Evolutionary conservation across 2,888 invertebrate species (phyloP).

Genomic region (Stratiomys singularior): DNA sequence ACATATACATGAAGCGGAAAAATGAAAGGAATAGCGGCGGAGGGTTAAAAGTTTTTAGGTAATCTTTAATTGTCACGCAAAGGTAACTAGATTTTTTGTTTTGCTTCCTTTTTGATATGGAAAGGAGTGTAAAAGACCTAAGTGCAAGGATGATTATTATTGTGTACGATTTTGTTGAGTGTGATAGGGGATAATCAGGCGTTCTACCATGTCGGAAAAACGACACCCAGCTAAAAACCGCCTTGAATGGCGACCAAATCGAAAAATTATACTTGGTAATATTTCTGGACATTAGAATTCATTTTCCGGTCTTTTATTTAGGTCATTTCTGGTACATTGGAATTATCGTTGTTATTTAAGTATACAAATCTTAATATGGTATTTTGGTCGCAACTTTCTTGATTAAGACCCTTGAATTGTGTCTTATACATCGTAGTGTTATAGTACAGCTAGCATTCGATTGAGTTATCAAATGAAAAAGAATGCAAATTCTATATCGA

Average conservation of each 20-base stretch:
- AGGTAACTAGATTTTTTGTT: conserved; percentile 41
- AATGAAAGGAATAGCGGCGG: not conserved
- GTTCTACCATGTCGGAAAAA: too few species aligned
- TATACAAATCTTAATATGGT: not conserved
- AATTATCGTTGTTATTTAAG: not conserved
- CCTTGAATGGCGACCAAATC: not conserved
- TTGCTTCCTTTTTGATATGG: not conserved
- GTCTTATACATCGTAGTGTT: too few species aligned
- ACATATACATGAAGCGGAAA: conserved; percentile 8
- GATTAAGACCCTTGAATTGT: not conserved
- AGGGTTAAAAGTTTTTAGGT: conserved; percentile 25
- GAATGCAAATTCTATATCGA: too few species aligned
- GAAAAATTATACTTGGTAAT: not conserved
- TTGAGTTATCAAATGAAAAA: too few species aligned
- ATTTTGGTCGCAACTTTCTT: not conserved
- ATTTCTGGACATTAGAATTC: not conserved
- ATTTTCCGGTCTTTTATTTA: not conserved
- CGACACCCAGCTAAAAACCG: too few species aligned
- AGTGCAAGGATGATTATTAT: too few species aligned
- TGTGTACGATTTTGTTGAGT: not conserved
- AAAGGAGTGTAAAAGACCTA: not conserved
- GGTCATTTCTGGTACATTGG: not conserved
- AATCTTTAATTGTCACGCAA: conserved; percentile 44
- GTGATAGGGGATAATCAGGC: not conserved
- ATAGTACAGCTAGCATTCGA: too few species aligned